phyloP scores from a whole-genome alignment of 2,113 vertebrate genomes.

The Calypte anna region DNA sequence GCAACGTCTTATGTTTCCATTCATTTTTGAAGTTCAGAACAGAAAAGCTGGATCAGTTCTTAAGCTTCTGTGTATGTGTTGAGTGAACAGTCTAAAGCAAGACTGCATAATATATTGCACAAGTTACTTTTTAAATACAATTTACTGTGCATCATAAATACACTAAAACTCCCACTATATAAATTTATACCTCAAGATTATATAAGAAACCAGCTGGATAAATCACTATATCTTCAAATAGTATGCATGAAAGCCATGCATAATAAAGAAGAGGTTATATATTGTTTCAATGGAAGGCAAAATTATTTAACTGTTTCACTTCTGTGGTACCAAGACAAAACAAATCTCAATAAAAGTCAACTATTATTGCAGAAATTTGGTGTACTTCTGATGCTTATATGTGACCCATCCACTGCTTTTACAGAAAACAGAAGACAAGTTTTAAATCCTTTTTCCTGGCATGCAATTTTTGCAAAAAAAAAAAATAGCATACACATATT shows the following conservation, averaged over 20 bases:
- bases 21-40: constrained; percentile 8
- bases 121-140: constrained; percentile 56
- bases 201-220: constrained; percentile 53
- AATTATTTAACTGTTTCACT: constrained; percentile 36
- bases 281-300: constrained; percentile 45
- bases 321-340: not conserved
- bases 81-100: constrained; percentile 1
- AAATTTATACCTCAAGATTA: constrained; percentile 58
- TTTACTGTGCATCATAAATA: constrained; percentile 61
- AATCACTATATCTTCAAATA: constrained; percentile 52
- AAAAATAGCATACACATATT: not conserved
- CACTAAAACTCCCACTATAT: constrained; percentile 33
- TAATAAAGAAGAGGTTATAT: constrained; percentile 31
- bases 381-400: not conserved
- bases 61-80: not conserved
- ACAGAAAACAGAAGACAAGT: not conserved
- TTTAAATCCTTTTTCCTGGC: not conserved
- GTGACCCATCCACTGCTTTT: not conserved
- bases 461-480: not conserved
- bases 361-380: not conserved
- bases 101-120: constrained; percentile 20
- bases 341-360: not conserved
- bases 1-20: not conserved
- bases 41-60: constrained; percentile 22
- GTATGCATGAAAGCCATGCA: constrained; percentile 9